phyloP scores from a whole-genome alignment of 1,140 invertebrate species.

The Hypothenemus hampei region DNA sequence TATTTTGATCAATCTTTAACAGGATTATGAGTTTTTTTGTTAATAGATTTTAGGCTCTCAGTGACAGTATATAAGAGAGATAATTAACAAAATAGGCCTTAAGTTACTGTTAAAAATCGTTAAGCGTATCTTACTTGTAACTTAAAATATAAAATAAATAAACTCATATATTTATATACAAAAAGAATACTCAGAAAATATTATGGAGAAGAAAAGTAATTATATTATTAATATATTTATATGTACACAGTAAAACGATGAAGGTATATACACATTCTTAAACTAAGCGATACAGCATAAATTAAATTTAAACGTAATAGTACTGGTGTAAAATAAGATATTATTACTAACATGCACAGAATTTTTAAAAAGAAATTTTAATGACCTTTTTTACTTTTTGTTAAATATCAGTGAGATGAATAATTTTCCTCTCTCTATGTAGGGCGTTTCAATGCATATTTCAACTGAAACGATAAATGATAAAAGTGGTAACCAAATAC shows the following conservation, averaged over 20 bases:
- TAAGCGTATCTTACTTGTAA: constrained; percentile 8
- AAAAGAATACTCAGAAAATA: constrained; percentile 24
- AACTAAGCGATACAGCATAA: constrained; percentile 27
- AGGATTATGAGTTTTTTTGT: no score
- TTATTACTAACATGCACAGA: constrained; percentile 20
- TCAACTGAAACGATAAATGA: constrained; percentile 9
- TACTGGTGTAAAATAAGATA: constrained; percentile 24
- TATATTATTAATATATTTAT: constrained; percentile 23
- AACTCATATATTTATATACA: constrained; percentile 33
- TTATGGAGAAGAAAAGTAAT: neutral
- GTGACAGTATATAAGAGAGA: neutral
- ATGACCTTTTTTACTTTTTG: neutral
- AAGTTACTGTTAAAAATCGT: neutral
- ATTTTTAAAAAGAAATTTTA: constrained; percentile 6
- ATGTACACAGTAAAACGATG: constrained; percentile 29
- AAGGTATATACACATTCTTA: constrained; percentile 30
- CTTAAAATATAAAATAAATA: constrained; percentile 30
- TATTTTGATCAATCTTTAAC: neutral
- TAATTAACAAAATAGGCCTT: neutral
- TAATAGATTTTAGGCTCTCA: no score
- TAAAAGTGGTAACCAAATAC: constrained; percentile 2
- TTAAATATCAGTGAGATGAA: neutral
- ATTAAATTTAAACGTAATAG: constrained; percentile 20
- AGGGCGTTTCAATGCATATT: neutral
- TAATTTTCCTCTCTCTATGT: neutral